Conservation (phyloP, 2,888 invertebrate species). For the Caenorhabditis panamensis region DNA sequence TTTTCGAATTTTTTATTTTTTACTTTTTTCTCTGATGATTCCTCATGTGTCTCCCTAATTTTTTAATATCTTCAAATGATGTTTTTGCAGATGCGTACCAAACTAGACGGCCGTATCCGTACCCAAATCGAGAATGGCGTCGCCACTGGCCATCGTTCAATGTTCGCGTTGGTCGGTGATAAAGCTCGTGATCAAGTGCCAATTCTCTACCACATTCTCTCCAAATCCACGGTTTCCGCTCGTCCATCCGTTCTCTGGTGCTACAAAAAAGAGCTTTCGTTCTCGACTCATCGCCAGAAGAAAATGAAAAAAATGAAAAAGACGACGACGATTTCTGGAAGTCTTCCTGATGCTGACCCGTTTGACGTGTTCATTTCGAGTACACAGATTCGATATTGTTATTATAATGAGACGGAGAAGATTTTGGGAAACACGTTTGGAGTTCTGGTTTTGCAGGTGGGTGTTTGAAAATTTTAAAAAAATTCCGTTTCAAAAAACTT, state of each 20-base stretch:
- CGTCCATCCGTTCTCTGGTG: slow-evolving; percentile 97
- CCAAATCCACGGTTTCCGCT: slow-evolving; percentile 93
- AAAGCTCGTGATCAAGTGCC: slow-evolving; percentile 97
- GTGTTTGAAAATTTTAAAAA: not conserved
- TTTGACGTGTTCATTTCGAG: slow-evolving; percentile 96
- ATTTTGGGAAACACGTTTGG: slow-evolving; percentile 98
- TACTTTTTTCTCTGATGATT: too few relatives aligned
- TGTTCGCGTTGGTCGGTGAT: slow-evolving; percentile 96
- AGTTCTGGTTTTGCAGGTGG: slow-evolving; percentile 92
- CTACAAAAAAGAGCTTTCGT: slow-evolving; percentile 95
- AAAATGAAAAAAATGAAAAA: slow-evolving; percentile 89
- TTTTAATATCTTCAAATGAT: not conserved
- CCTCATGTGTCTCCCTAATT: too few relatives aligned
- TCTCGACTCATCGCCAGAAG: slow-evolving; percentile 94
- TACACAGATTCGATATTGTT: slow-evolving; percentile 96
- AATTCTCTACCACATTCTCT: slow-evolving; percentile 96
- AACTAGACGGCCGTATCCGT: slow-evolving; percentile 96
- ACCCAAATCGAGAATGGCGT: slow-evolving; percentile 98
- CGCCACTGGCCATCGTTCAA: slow-evolving; percentile 90
- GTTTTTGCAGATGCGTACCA: slow-evolving; percentile 85
- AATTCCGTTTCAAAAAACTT: too few relatives aligned
- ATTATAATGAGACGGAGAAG: slow-evolving; percentile 97
- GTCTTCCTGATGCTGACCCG: slow-evolving; percentile 94
- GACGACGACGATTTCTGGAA: slow-evolving; percentile 85
- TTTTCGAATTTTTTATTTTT: not conserved